phyloP scores from a whole-genome alignment of 2,888 invertebrate genomes.

The Schrankia costaestrigalis region DNA sequence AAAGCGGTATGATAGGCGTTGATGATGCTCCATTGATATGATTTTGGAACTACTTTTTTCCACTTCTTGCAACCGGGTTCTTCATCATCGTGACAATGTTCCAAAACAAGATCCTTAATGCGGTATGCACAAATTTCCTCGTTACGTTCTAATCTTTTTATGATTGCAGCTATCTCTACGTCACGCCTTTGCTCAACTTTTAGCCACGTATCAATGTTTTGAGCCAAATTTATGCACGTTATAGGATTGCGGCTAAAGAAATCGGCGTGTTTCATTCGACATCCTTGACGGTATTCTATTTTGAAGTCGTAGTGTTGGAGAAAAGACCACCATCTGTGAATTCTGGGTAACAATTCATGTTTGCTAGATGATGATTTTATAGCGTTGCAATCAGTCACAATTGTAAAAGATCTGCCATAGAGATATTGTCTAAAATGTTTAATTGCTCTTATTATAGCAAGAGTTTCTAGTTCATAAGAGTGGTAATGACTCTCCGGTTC shows the following conservation, averaged over 20 bases:
- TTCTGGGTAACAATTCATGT: constrained; percentile 4
- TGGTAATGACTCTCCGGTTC: constrained; percentile 10
- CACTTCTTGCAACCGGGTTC: neutral
- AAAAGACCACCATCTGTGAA: constrained; percentile 7
- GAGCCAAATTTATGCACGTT: too few relatives aligned
- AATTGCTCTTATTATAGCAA: constrained; percentile 18
- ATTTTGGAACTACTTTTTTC: neutral
- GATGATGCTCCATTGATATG: constrained; percentile 19
- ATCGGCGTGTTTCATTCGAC: constrained; percentile 8
- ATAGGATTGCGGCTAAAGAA: constrained; percentile 12
- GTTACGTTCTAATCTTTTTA: neutral
- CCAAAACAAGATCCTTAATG: neutral
- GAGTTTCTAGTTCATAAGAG: constrained; percentile 19
- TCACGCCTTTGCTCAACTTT: too few relatives aligned
- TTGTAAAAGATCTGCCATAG: constrained; percentile 6
- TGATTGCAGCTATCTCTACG: neutral
- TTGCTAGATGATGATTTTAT: constrained; percentile 4
- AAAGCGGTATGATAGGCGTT: constrained; percentile 15
- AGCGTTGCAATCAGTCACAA: constrained; percentile 16
- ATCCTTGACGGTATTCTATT: constrained; percentile 1
- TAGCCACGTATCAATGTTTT: too few relatives aligned
- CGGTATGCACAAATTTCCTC: neutral
- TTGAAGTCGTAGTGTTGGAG: constrained; percentile 4
- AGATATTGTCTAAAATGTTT: constrained; percentile 13
- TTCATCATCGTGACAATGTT: neutral